A percentile compares a stretch with the other conserved stretches of the same genome.
Evolutionary conservation across 2,113 vertebrate species (phyloP).

Genomic region (Apodemus speciosus): DNA sequence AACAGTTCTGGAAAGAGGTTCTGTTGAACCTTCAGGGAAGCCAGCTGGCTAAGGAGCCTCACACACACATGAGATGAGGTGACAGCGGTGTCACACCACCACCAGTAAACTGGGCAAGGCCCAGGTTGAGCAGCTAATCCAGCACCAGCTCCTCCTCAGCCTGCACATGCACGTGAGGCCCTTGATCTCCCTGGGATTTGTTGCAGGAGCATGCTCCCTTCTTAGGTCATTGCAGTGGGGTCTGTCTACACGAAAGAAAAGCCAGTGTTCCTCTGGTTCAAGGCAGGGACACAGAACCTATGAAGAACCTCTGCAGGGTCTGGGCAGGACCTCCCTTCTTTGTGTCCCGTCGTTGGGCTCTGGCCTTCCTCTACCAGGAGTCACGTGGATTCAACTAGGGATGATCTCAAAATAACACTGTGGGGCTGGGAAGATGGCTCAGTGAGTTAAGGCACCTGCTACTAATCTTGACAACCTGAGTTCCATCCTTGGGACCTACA

Average conservation of each 20-base stretch:
- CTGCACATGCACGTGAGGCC: too few relatives aligned
- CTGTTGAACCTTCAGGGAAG: not conserved
- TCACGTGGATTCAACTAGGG: not conserved
- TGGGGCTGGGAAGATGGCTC: not conserved
- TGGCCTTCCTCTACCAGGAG: not conserved
- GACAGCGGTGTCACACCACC: not conserved
- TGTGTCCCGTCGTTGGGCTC: not conserved
- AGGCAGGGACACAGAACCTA: fast-evolving
- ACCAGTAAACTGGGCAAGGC: not conserved
- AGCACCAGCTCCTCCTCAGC: too few relatives aligned
- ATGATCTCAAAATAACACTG: not conserved
- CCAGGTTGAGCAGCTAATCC: fast-evolving
- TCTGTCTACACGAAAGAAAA: not conserved
- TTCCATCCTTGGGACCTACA: not conserved
- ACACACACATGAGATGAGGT: not conserved
- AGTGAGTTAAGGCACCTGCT: not conserved
- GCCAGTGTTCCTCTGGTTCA: not conserved
- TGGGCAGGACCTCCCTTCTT: not conserved
- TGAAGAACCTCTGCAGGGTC: not conserved
- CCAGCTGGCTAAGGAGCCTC: fast-evolving
- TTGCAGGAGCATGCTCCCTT: too few relatives aligned
- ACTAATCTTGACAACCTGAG: too few relatives aligned
- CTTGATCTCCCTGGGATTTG: not conserved
- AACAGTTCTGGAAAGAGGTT: not conserved
- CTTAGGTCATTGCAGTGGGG: not conserved